Evolutionary conservation across 2,888 invertebrate species (phyloP), one percentile per base, ranked within the genome.

Genomic region (Diloba caeruleocephala): DNA sequence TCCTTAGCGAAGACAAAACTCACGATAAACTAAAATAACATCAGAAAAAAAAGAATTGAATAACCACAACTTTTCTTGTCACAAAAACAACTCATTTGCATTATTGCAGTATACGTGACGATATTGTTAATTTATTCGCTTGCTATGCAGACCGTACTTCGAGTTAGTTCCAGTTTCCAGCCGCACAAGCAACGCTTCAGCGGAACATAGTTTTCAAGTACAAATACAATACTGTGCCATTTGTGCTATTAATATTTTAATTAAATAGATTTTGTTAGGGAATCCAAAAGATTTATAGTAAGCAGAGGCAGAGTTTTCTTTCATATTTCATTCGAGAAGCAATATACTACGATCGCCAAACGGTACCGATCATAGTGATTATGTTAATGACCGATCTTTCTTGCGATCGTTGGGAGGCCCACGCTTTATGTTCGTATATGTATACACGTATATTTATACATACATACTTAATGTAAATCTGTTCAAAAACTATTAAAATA

Each of bases 121-220:
- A 25, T 23, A 13, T 37, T 64, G 29, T 41, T 50, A 53, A 73
- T 52, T 31, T 34, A 34, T 45, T 53, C 33, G 19, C 52, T 54
- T 64, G 73, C 31, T 50, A 28, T 64, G 74, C 66, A 25, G 60
- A 10, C 71, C 9, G 52, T 69, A 64, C 49, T 19, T 0, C 2
- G 13, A 46, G 37, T 25, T 21, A 28, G 55, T 19, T 34, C 14
- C 49, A 71, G 32, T 46, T 37, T 36, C 14, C 36, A 25, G 21
- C 12, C 12, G 10, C 29, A 10, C 10, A 19, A 48, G 46, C 33
- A 50, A 29, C 25, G 34, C 37, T 48, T 31, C 33, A 31, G 8
- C 13, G 21, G 44, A 28, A 42, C 19, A 56, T 31, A 51, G 53
- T 63, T 73, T 33, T 26, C 39, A 50, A 54, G 51, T 13, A 52